Evolutionary conservation across 2,797 vertebrate genomes (phyloP).

Genomic region (Atherinosoma microstoma): DNA sequence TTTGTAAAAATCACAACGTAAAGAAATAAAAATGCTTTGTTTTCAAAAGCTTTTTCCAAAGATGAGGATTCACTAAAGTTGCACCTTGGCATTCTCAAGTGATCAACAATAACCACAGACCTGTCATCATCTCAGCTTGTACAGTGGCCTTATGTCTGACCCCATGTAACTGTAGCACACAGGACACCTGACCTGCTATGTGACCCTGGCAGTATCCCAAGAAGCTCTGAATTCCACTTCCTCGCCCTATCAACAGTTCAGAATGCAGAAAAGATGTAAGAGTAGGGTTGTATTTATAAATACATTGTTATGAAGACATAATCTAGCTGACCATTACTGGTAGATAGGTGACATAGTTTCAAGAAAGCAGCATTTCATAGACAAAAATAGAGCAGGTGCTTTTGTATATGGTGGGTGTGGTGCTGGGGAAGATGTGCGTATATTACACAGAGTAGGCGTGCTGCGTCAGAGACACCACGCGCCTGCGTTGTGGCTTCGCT

Average conservation of each 20-base stretch:
- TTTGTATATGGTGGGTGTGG: slow-evolving; percentile 58
- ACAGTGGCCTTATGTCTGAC: slow-evolving; percentile 55
- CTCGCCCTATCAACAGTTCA: not conserved
- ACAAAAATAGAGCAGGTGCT: slow-evolving; percentile 52
- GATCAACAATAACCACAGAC: slow-evolving; percentile 39
- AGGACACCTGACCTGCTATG: slow-evolving; percentile 43
- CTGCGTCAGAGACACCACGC: slow-evolving; percentile 73
- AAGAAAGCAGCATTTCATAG: slow-evolving; percentile 16
- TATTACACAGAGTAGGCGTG: slow-evolving; percentile 67
- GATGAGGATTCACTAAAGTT: not conserved
- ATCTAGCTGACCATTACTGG: not conserved
- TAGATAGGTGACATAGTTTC: slow-evolving; percentile 21
- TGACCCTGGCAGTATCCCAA: slow-evolving; percentile 49
- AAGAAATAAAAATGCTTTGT: too few relatives aligned
- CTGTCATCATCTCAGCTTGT: slow-evolving; percentile 74
- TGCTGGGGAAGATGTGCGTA: slow-evolving; percentile 57
- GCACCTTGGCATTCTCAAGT: slow-evolving; percentile 33
- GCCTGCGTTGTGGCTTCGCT: slow-evolving; percentile 85
- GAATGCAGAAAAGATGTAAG: not conserved
- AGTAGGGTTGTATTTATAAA: not conserved
- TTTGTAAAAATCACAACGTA: too few relatives aligned
- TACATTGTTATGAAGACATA: not conserved
- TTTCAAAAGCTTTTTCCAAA: not conserved
- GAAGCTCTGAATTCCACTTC: slow-evolving; percentile 36
- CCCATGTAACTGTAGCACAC: slow-evolving; percentile 48